These are phyloP conservation scores for Morpho achilles DNA, from an alignment of 2,888 invertebrate genomes.

Conservation along the genomic window DNA sequence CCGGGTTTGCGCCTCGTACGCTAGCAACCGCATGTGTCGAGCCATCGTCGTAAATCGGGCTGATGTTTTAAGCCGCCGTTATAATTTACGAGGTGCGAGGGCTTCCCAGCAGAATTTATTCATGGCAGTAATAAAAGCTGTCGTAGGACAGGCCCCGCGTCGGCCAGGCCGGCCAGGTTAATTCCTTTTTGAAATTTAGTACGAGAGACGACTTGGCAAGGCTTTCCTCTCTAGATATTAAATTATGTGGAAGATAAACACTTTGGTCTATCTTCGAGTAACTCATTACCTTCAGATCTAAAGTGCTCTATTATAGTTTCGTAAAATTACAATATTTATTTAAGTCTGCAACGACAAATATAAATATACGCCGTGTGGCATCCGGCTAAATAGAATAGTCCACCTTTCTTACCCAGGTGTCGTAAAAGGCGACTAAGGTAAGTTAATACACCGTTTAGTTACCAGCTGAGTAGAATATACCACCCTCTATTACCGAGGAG, in stretches of 20 bases:
- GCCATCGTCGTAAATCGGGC: constrained; percentile 48
- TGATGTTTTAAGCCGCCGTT: constrained; percentile 52
- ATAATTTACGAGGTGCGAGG: constrained; percentile 60
- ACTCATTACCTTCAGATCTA: constrained; percentile 12
- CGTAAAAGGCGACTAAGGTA: too few species aligned
- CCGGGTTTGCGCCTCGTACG: constrained; percentile 34
- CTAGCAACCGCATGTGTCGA: constrained; percentile 39
- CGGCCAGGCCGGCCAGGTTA: constrained; percentile 42
- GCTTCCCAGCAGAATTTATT: constrained; percentile 65
- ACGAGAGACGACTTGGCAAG: constrained; percentile 34
- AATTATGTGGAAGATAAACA: constrained; percentile 28
- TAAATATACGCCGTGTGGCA: too few species aligned
- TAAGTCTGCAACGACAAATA: too few species aligned
- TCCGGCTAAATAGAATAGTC: too few species aligned
- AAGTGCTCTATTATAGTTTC: constrained; percentile 1
- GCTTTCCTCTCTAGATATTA: constrained; percentile 27
- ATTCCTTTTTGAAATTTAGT: constrained; percentile 60
- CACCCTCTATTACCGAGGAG: too few species aligned
- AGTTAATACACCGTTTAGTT: too few species aligned
- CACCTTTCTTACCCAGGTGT: too few species aligned
- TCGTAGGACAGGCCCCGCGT: constrained; percentile 50
- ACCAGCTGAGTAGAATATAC: too few species aligned
- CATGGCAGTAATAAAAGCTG: constrained; percentile 74
- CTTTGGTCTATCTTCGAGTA: constrained; percentile 21
- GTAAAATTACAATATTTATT: not conserved